Percentiles rank a stretch among this genome's conserved stretches.
Evolutionary conservation across 2,797 vertebrate genomes (phyloP).

Genomic region (Cyclopterus lumpus): DNA sequence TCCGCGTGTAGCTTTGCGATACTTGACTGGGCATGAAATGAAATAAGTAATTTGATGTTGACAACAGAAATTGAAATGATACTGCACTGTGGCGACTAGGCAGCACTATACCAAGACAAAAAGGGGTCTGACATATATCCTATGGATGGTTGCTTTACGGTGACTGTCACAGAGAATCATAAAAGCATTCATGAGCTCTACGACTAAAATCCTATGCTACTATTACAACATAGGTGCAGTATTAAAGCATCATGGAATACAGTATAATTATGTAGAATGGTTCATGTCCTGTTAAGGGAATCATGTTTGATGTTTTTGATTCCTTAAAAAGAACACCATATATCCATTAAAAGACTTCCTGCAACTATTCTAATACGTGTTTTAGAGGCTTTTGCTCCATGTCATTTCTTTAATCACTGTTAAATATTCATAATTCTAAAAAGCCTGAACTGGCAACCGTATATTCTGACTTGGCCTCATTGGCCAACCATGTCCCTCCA

Average conservation of each 20-base stretch:
- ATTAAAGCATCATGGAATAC: background rate
- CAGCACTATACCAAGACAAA: constrained; percentile 19
- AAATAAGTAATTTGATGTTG: constrained; percentile 99
- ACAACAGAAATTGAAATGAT: constrained; percentile 99
- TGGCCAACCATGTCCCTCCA: background rate
- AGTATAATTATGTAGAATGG: background rate
- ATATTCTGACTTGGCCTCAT: constrained; percentile 7
- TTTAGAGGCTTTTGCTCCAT: background rate
- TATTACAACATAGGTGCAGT: background rate
- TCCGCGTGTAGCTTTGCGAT: constrained; percentile 93
- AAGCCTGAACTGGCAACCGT: background rate
- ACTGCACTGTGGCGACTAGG: constrained; percentile 60
- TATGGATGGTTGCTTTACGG: constrained; percentile 7
- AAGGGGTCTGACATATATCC: constrained; percentile 6
- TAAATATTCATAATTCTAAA: background rate
- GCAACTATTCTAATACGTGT: background rate
- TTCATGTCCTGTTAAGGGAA: background rate
- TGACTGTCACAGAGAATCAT: background rate
- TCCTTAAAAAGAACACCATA: background rate
- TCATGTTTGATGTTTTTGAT: background rate
- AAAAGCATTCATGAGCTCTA: background rate
- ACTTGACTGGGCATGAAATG: constrained; percentile 98
- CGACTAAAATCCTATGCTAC: background rate
- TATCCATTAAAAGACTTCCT: background rate
- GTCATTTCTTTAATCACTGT: constrained; percentile 8